Conservation (phyloP, 2,888 invertebrate genomes). For the Epirrhoe tristata region DNA sequence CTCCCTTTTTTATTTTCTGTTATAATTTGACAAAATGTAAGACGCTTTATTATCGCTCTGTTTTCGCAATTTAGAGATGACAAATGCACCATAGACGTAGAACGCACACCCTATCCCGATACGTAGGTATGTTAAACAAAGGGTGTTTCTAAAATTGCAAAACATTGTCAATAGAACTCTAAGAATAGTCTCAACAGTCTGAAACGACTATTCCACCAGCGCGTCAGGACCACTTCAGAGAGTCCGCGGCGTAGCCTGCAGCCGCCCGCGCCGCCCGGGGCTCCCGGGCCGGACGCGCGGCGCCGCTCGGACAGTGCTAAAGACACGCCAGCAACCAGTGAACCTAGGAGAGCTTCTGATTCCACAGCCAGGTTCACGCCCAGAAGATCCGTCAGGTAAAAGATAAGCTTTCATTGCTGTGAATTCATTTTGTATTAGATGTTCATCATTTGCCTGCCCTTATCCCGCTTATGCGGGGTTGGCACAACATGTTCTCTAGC, state of each 20-base stretch:
- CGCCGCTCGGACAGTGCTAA: conserved; percentile 71
- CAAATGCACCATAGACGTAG: conserved; percentile 8
- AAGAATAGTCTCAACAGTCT: conserved; percentile 37
- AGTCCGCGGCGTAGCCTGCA: conserved; percentile 70
- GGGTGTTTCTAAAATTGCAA: conserved; percentile 25
- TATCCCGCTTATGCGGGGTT: too few relatives aligned
- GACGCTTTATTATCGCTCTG: conserved; percentile 6
- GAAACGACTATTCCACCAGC: conserved; percentile 53
- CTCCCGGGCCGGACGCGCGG: conserved; percentile 65
- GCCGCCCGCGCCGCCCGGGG: conserved; percentile 57
- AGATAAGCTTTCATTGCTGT: not conserved
- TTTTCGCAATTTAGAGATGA: not conserved
- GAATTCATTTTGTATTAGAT: too few relatives aligned
- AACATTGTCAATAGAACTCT: conserved; percentile 33
- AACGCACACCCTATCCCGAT: conserved; percentile 8
- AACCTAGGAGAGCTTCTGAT: conserved; percentile 71
- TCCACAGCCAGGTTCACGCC: conserved; percentile 65
- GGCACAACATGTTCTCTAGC: too few relatives aligned
- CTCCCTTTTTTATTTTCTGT: too few relatives aligned
- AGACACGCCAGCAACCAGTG: conserved; percentile 53
- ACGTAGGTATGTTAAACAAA: not conserved
- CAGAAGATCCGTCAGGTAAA: conserved; percentile 59
- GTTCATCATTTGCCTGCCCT: too few relatives aligned
- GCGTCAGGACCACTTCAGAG: conserved; percentile 74
- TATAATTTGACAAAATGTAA: not conserved